phyloP scores from a whole-genome alignment of 2,888 invertebrate genomes.

The Orthosia gracilis region DNA sequence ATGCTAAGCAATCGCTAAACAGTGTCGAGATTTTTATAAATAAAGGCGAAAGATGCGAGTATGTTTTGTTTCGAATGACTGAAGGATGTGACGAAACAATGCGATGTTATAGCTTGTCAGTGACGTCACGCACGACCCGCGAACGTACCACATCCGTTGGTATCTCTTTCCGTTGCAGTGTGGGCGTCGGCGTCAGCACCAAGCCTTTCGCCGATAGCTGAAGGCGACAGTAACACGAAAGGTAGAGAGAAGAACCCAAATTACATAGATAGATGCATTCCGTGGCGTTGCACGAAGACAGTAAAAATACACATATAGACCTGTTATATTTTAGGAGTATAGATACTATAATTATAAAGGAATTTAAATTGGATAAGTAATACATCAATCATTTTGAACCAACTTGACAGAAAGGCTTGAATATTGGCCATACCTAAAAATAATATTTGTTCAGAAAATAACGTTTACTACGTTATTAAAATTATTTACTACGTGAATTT shows the following conservation, averaged over 20 bases:
- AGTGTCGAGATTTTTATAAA: no score
- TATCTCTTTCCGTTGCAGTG: slow-evolving; percentile 80
- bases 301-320: slow-evolving; percentile 51
- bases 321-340: slow-evolving; percentile 28
- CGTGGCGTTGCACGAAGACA: slow-evolving; percentile 49
- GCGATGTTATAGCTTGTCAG: slow-evolving; percentile 65
- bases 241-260: slow-evolving; percentile 69
- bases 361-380: slow-evolving; percentile 27
- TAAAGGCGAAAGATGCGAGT: slow-evolving; percentile 47
- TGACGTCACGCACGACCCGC: slow-evolving; percentile 74
- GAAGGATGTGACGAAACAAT: slow-evolving; percentile 56
- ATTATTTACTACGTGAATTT: neutral
- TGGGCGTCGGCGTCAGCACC: slow-evolving; percentile 83
- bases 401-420: neutral
- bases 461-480: no score
- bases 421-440: neutral
- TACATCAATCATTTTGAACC: slow-evolving; percentile 27
- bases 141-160: slow-evolving; percentile 82
- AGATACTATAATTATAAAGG: slow-evolving; percentile 9
- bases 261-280: slow-evolving; percentile 41
- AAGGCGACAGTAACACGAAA: slow-evolving; percentile 78
- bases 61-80: slow-evolving; percentile 59
- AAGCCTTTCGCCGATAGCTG: slow-evolving; percentile 87
- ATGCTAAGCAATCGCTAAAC: no score
- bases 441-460: neutral